Conservation (phyloP, 1,140 invertebrate genomes). For the Diuraphis noxia region DNA sequence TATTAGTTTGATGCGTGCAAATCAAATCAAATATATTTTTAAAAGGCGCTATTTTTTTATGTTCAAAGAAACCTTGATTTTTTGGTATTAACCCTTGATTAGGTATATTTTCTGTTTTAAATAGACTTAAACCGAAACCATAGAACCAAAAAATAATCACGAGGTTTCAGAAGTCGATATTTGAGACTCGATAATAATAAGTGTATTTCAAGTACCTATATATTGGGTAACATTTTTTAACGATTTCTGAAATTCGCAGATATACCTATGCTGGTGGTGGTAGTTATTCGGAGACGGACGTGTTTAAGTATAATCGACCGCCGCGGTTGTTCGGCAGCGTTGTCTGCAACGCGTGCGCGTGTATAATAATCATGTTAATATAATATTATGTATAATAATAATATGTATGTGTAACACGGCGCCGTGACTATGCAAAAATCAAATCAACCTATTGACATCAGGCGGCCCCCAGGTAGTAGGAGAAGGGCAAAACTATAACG, state of each 20-base stretch:
- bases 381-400: neutral
- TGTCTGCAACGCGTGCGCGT: neutral
- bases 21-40: neutral
- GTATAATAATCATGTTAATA: slow-evolving; percentile 29
- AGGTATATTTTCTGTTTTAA: neutral
- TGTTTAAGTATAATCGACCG: slow-evolving; percentile 26
- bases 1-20: neutral
- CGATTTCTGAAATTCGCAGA: neutral
- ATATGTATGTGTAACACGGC: slow-evolving; percentile 15
- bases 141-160: neutral
- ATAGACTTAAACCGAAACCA: neutral
- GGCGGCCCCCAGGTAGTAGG: neutral
- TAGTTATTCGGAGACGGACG: neutral
- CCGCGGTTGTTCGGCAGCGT: neutral
- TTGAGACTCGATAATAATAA: neutral
- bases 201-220: neutral
- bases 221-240: neutral
- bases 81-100: neutral
- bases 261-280: neutral
- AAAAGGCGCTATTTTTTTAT: neutral
- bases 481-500: slow-evolving; percentile 5
- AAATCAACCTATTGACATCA: slow-evolving; percentile 26
- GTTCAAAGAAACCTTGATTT: too few species aligned
- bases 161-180: neutral
- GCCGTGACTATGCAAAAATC: slow-evolving; percentile 52